Base-by-base conservation (phyloP, 2,113 vertebrate species). In the Tragulus kanchil region DNA sequence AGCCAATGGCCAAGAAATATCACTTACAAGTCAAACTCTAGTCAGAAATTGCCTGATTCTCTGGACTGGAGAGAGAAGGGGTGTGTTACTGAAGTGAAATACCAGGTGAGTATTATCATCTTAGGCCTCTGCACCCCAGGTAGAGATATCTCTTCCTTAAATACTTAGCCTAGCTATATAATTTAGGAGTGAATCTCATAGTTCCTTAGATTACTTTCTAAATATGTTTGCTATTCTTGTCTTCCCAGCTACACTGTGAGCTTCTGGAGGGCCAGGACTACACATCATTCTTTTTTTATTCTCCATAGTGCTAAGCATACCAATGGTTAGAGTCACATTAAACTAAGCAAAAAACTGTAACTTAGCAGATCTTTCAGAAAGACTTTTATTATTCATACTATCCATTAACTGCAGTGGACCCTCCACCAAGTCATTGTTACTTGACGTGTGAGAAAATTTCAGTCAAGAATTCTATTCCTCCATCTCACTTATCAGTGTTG, bases 41-140 rank as follows among this genome's bases (percentile, higher is more conserved):
- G 36, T 2, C 0, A 65, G 0, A 28, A 8, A 0, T 0, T 98
- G 56, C 99, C 99, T 0, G 94, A 95, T 10, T 97, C 89, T 5
- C 6, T 99, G 92, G 99, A 99, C 98, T 99, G 99, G 99, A 98
- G 99, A 97, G 98, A 98, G 56, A 95, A 90, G 2, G 99, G 99
- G 0, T 98, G 99, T 2, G 99, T 99, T 82, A 99, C 98, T 0
- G 94, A 98, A 0, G 99, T 99, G 65, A 98, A 98, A 97, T 98
- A 99, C 95, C 99, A 99, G 98, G 99, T 99, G 21, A 45, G 97
- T 52, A 6, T 28, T 19, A 54, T 21, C 8, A 54, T 25, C 16
- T 48, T 48, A 73, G 25, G 17, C n/a, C 59, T 61, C 48, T 50
- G 59, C 2, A 4, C 25, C 8, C 67, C n/a, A 79, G 6, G 42